Conservation (phyloP, 2,797 vertebrate species). For the Orestias chungarensis region DNA sequence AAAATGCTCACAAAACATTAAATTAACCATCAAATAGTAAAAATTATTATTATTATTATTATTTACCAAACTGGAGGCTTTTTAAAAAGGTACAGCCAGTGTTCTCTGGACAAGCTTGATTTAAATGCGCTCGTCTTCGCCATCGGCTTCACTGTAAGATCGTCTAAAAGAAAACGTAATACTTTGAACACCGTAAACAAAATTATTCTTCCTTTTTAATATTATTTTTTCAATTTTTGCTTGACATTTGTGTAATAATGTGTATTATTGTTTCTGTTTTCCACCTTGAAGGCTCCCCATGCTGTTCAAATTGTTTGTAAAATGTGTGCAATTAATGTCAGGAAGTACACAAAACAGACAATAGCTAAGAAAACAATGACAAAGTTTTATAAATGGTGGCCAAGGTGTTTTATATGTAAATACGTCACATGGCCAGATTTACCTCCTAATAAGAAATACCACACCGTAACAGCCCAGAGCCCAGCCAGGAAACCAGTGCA, state of each 20-base stretch:
- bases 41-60: background rate
- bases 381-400: background rate
- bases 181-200: background rate
- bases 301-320: background rate
- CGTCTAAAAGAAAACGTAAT: slow-evolving; percentile 64
- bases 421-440: background rate
- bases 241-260: background rate
- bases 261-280: background rate
- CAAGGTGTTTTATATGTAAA: background rate
- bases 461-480: slow-evolving; percentile 85
- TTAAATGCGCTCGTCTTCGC: slow-evolving; percentile 48
- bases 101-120: slow-evolving; percentile 67
- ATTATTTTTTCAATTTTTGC: background rate
- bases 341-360: background rate
- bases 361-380: background rate
- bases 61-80: slow-evolving; percentile 86
- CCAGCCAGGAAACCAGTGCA: slow-evolving; percentile 81
- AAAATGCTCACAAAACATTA: background rate
- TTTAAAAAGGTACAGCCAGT: slow-evolving; percentile 82
- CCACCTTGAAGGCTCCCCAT: background rate
- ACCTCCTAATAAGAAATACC: slow-evolving; percentile 82
- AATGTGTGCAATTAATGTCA: background rate
- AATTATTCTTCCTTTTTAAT: no score
- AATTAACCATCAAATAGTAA: background rate
- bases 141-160: slow-evolving; percentile 57